These are phyloP conservation scores for Oncopeltus fasciatus DNA, from an alignment of 1,140 invertebrate species.

Conservation along the genomic window DNA sequence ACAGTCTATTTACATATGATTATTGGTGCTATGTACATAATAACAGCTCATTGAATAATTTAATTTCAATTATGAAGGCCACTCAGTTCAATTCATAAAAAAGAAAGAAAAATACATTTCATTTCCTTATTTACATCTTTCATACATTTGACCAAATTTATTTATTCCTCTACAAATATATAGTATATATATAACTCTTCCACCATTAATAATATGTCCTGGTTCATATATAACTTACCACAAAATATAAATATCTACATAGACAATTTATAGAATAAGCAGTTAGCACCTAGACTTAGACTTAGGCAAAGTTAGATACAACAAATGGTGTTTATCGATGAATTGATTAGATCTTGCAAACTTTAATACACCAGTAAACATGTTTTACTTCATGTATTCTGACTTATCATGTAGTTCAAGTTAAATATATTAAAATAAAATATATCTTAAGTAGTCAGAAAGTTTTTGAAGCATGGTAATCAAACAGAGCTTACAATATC, in stretches of 20 bases:
- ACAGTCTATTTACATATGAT: neutral
- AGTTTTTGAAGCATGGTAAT: no score
- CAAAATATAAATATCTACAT: neutral
- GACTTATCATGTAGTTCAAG: no score
- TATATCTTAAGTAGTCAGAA: no score
- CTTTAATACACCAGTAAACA: no score
- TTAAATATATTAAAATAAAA: no score
- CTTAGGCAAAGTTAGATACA: no score
- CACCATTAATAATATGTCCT: neutral
- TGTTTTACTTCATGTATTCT: no score
- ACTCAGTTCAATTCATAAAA: neutral
- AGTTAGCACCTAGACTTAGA: conserved; percentile 7
- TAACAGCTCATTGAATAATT: neutral
- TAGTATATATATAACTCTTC: neutral
- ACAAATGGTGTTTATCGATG: no score
- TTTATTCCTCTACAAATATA: conserved; percentile 2
- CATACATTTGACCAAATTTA: neutral
- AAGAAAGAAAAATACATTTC: neutral
- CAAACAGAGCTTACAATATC: no score
- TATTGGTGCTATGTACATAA: neutral
- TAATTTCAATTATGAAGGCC: neutral
- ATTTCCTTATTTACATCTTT: neutral
- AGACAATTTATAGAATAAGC: neutral
- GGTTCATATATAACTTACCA: neutral
- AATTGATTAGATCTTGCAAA: no score